A percentile compares a stretch with the other conserved stretches of the same genome.
These are phyloP conservation scores for Dryocosmus kuriphilus DNA, from an alignment of 2,888 invertebrate species.

Conservation along the genomic window DNA sequence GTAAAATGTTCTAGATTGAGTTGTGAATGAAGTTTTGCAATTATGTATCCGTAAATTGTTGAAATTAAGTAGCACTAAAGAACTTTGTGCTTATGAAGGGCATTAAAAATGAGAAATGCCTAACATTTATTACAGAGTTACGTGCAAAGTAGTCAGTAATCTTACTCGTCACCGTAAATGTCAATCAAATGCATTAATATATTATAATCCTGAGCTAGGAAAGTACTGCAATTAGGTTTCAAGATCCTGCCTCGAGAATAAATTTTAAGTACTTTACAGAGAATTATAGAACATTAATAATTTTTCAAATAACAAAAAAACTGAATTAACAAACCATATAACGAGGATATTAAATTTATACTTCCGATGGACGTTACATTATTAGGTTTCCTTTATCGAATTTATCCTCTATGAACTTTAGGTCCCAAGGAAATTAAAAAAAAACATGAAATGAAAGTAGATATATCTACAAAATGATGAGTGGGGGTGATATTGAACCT, in stretches of 20 bases:
- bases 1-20: background rate
- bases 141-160: background rate
- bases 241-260: slow-evolving; percentile 17
- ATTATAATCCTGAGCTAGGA: background rate
- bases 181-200: background rate
- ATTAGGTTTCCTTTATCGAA: background rate
- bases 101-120: background rate
- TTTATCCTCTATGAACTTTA: background rate
- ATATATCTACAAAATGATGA: no score
- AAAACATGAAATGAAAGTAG: background rate
- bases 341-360: slow-evolving; percentile 16
- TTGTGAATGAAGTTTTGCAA: background rate
- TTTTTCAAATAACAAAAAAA: background rate
- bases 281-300: slow-evolving; percentile 7
- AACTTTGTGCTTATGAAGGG: background rate
- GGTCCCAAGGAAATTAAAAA: background rate
- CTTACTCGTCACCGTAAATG: slow-evolving; percentile 5
- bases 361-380: slow-evolving; percentile 16
- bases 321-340: slow-evolving; percentile 23
- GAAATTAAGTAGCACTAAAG: background rate
- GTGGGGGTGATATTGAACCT: no score
- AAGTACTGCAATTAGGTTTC: slow-evolving; percentile 23
- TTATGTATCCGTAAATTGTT: background rate
- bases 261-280: slow-evolving; percentile 2
- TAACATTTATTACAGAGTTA: background rate